These are phyloP conservation scores for Charaxes varanes DNA, from an alignment of 1,140 invertebrate species.

Conservation along the genomic window DNA sequence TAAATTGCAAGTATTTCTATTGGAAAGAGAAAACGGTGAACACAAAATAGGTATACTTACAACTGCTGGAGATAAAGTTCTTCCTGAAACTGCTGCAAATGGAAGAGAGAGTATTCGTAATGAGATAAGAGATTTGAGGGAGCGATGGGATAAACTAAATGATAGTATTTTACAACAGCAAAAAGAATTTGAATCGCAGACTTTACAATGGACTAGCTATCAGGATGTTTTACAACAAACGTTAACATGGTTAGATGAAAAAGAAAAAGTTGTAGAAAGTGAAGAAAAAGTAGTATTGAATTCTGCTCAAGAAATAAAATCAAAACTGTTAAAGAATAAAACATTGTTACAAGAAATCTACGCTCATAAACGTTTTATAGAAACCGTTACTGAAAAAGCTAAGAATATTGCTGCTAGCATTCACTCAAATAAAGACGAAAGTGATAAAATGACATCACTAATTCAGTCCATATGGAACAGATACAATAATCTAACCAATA, in stretches of 20 bases:
- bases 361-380: constrained; percentile 91
- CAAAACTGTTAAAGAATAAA: constrained; percentile 91
- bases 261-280: constrained; percentile 86
- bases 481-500: constrained; percentile 82
- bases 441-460: constrained; percentile 78
- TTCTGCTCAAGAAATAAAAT: constrained; percentile 88
- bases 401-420: constrained; percentile 75
- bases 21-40: constrained; percentile 89
- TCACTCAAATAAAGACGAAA: constrained; percentile 77
- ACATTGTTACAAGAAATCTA: constrained; percentile 91
- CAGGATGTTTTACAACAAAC: constrained; percentile 90
- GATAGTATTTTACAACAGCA: constrained; percentile 87
- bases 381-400: constrained; percentile 91
- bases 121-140: constrained; percentile 84
- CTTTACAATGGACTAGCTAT: constrained; percentile 88
- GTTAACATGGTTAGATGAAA: constrained; percentile 88
- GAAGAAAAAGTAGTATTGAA: constrained; percentile 79
- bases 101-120: constrained; percentile 91
- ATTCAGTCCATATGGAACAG: constrained; percentile 82
- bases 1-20: constrained; percentile 83
- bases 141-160: constrained; percentile 90
- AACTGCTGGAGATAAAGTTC: constrained; percentile 87
- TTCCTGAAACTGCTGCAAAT: constrained; percentile 91
- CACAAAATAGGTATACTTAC: constrained; percentile 83
- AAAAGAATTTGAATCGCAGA: constrained; percentile 89